Evolutionary conservation across 2,888 invertebrate genomes (phyloP).

Genomic region (Lumbricus terrestris): DNA sequence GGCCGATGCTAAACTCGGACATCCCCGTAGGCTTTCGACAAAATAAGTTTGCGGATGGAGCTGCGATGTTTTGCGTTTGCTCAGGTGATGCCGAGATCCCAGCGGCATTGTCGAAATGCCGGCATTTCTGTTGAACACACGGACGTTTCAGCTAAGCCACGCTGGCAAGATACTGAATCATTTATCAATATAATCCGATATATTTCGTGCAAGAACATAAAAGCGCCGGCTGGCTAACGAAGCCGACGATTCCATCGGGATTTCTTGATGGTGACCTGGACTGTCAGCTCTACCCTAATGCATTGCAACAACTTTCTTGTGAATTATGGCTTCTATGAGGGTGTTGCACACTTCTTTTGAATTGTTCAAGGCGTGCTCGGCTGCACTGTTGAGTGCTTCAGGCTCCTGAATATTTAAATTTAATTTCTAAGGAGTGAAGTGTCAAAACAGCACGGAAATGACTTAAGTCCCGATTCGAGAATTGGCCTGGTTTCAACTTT

Average conservation of each 20-base stretch:
- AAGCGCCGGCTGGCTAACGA: not conserved
- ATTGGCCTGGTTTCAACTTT: not conserved
- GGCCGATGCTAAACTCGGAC: not conserved
- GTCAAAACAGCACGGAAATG: not conserved
- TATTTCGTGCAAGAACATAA: not conserved
- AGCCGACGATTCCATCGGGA: not conserved
- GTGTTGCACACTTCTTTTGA: not conserved
- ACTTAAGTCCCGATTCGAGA: not conserved
- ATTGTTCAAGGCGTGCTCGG: not conserved
- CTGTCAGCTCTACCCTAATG: not conserved
- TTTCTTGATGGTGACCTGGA: not conserved
- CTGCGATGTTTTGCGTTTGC: not conserved
- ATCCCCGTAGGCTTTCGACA: not conserved
- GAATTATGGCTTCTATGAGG: not conserved
- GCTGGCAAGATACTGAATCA: not conserved
- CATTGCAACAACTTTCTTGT: not conserved
- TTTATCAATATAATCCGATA: conserved; percentile 3
- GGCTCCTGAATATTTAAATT: not conserved
- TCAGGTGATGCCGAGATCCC: conserved; percentile 3
- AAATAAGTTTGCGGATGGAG: not conserved
- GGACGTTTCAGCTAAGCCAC: not conserved
- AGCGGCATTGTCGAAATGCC: not conserved
- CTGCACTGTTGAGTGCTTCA: not conserved
- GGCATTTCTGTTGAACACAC: not conserved
- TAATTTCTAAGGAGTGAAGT: not conserved